A percentile compares a stretch with the other conserved stretches of the same genome.
Evolutionary conservation across 2,797 vertebrate genomes (phyloP).

Genomic region (Fratercula arctica): DNA sequence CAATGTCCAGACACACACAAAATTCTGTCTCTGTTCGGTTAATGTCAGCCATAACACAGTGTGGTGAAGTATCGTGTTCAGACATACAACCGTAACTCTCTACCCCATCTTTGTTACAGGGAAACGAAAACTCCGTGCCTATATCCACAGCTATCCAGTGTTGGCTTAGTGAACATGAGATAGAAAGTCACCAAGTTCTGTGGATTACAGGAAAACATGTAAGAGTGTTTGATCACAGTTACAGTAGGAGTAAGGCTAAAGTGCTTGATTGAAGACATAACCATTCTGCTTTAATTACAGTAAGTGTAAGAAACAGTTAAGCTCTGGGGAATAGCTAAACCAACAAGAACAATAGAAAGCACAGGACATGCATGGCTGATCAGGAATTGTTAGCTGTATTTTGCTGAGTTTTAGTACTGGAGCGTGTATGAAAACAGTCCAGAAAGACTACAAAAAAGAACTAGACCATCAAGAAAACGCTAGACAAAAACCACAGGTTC

Average conservation of each 20-base stretch:
- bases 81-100: not conserved
- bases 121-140: not conserved
- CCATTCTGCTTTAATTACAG: not conserved
- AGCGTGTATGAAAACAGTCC: not conserved
- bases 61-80: not conserved
- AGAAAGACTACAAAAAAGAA: not conserved
- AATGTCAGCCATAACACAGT: not conserved
- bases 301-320: not conserved
- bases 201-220: not conserved
- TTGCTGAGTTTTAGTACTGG: not conserved
- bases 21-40: not conserved
- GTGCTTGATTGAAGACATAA: not conserved
- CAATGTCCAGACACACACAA: not conserved
- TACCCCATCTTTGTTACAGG: not conserved
- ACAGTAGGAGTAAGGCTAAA: not conserved
- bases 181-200: not conserved
- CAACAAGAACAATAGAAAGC: constrained; percentile 23
- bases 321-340: not conserved
- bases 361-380: not conserved
- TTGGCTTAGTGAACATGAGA: not conserved
- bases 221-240: not conserved
- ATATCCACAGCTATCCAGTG: not conserved
- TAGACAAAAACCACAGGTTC: not conserved
- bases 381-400: not conserved
- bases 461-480: not conserved